phyloP scores from a whole-genome alignment of 2,888 invertebrate genomes.

The Andrena dorsata region DNA sequence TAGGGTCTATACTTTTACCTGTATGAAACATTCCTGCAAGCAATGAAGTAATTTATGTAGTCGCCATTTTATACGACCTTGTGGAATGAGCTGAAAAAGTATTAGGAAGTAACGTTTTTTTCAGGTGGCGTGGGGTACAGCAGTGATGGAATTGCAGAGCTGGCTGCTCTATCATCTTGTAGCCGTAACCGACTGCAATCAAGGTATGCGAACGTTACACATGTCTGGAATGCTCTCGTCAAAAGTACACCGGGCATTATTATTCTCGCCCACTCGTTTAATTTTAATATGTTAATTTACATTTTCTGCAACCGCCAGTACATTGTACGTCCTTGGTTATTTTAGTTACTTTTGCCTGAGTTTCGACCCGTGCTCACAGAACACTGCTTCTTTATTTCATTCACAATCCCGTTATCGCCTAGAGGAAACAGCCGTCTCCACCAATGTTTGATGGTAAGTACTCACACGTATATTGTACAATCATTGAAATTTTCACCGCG shows the following conservation, averaged over 20 bases:
- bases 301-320: conserved; percentile 25
- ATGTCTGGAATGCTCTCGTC: conserved; percentile 18
- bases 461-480: conserved; percentile 13
- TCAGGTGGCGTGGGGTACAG: conserved; percentile 84
- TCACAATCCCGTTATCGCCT: conserved; percentile 78
- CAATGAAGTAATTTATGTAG: background rate
- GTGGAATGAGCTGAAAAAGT: background rate
- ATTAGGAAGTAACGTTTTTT: conserved; percentile 52
- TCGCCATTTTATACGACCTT: background rate
- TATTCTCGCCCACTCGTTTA: background rate
- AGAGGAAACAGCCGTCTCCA: conserved; percentile 78
- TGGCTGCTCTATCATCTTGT: conserved; percentile 84
- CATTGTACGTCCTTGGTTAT: conserved; percentile 71
- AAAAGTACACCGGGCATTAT: conserved; percentile 1
- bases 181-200: conserved; percentile 84
- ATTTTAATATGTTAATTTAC: conserved; percentile 7
- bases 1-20: too few species aligned
- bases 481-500: background rate
- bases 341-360: conserved; percentile 80
- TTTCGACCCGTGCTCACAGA: conserved; percentile 71
- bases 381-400: conserved; percentile 76
- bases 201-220: conserved; percentile 76
- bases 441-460: conserved; percentile 84
- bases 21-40: background rate
- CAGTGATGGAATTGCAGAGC: conserved; percentile 84